Conservation (phyloP, 92 coral and sea anemone species). For the Virgularia gustaviana region DNA sequence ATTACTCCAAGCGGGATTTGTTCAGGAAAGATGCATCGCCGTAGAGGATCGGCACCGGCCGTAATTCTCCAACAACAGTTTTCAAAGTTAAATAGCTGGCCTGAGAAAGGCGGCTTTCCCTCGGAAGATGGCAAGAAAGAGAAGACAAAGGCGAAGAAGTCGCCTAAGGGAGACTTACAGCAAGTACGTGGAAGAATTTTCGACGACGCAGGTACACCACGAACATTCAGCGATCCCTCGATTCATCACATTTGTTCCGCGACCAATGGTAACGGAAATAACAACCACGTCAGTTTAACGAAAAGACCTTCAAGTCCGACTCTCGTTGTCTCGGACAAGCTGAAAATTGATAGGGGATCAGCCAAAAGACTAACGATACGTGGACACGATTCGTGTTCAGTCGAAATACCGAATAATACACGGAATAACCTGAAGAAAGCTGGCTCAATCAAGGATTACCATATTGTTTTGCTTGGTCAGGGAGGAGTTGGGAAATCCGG, state of each 20-base stretch:
- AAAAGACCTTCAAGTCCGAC: constrained; percentile 35
- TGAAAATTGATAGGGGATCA: constrained; percentile 19
- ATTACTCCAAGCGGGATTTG: background rate
- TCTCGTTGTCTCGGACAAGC: background rate
- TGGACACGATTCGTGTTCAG: constrained; percentile 26
- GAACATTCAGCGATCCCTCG: constrained; percentile 35
- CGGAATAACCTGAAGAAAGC: constrained; percentile 42
- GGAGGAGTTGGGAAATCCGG: constrained; percentile 91
- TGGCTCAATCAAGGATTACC: constrained; percentile 64
- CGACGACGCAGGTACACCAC: constrained; percentile 13
- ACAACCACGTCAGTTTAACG: constrained; percentile 6
- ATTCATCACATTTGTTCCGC: constrained; percentile 18
- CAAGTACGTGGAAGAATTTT: constrained; percentile 30
- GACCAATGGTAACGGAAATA: background rate
- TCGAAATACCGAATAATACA: constrained; percentile 43
- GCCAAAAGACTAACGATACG: constrained; percentile 36
- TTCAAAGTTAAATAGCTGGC: constrained; percentile 43
- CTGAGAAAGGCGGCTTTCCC: constrained; percentile 27
- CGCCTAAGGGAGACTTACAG: constrained; percentile 14
- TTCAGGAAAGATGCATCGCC: constrained; percentile 49
- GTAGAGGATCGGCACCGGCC: constrained; percentile 88
- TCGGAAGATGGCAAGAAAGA: constrained; percentile 34
- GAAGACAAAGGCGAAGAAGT: constrained; percentile 24
- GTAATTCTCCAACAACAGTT: constrained; percentile 64
- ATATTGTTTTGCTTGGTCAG: constrained; percentile 75